Percentiles rank a stretch among this genome's conserved stretches.
Evolutionary conservation across 1,140 invertebrate species (phyloP).

Genomic region (Scaptomyza montana): DNA sequence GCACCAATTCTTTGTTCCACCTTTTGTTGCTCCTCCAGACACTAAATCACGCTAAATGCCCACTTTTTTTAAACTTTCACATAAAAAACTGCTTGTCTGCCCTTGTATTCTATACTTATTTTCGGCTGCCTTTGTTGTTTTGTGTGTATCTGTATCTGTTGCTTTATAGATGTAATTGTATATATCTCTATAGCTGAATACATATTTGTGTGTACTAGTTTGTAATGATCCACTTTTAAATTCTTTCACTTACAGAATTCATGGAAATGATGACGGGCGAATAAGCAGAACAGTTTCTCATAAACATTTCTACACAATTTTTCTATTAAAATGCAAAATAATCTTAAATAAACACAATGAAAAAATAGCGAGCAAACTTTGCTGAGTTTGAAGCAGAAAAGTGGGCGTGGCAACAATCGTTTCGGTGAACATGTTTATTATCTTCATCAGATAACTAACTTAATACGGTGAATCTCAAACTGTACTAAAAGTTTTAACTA

Average conservation of each 20-base stretch:
- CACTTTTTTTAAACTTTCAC: not conserved
- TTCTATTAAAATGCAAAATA: conserved; percentile 7
- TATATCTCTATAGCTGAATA: conserved; percentile 5
- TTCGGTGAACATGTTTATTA: too few relatives aligned
- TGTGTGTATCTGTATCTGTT: conserved; percentile 1
- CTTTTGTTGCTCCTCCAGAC: not conserved
- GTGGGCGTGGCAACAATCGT: not conserved
- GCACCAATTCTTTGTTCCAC: conserved; percentile 4
- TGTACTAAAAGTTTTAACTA: not conserved
- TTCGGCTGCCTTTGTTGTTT: conserved; percentile 13
- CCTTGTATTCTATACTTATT: conserved; percentile 33
- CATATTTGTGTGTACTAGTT: not conserved
- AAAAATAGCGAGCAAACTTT: not conserved
- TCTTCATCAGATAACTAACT: too few relatives aligned
- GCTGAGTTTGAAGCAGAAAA: not conserved
- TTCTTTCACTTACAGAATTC: conserved; percentile 90
- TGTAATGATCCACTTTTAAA: conserved; percentile 35
- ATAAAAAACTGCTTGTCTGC: conserved; percentile 1
- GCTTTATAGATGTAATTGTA: not conserved
- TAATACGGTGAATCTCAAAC: not conserved
- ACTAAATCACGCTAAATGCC: conserved; percentile 7
- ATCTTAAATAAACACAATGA: conserved; percentile 21
- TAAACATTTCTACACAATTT: conserved; percentile 21
- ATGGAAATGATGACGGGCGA: conserved; percentile 98
- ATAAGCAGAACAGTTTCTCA: conserved; percentile 84